A percentile compares a stretch with the other conserved stretches of the same genome.
Evolutionary conservation across 2,888 invertebrate genomes (phyloP).

Genomic region (Yponomeuta sedellus): DNA sequence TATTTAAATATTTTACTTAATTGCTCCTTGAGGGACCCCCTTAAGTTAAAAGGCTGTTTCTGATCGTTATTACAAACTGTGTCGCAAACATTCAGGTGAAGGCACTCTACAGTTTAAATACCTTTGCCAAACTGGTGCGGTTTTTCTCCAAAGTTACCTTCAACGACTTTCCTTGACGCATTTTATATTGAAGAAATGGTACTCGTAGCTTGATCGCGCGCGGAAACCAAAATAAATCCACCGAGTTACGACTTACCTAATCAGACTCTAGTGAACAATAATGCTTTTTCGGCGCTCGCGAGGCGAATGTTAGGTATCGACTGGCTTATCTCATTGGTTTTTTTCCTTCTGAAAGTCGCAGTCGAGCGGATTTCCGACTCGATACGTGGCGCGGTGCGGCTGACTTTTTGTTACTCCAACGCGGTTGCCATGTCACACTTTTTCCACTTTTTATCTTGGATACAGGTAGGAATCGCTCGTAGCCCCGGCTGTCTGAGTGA

Average conservation of each 20-base stretch:
- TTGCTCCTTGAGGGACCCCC: no score
- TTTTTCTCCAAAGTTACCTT: not conserved
- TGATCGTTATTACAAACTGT: no score
- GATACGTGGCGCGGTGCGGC: conserved; percentile 30
- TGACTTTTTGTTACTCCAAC: conserved; percentile 3
- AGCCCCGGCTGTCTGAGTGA: no score
- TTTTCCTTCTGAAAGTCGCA: conserved; percentile 35
- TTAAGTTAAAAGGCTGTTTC: no score
- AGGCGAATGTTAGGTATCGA: conserved; percentile 27
- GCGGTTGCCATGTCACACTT: not conserved
- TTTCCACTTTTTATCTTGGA: not conserved
- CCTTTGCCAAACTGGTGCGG: conserved; percentile 23
- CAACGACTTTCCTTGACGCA: not conserved
- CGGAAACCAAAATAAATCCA: conserved; percentile 1
- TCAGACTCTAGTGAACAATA: conserved; percentile 1
- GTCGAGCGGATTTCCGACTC: conserved; percentile 36
- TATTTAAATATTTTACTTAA: no score
- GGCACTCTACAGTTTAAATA: conserved; percentile 30
- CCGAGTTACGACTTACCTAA: not conserved
- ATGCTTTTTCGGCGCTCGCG: conserved; percentile 4
- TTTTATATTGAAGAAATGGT: not conserved
- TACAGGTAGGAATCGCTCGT: not conserved
- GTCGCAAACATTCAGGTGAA: not conserved
- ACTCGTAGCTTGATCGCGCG: not conserved
- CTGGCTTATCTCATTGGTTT: conserved; percentile 35